A percentile compares a stretch with the other conserved stretches of the same genome.
Conservation (phyloP, 92 coral and sea anemone species). For the Phenganax subtilis region DNA sequence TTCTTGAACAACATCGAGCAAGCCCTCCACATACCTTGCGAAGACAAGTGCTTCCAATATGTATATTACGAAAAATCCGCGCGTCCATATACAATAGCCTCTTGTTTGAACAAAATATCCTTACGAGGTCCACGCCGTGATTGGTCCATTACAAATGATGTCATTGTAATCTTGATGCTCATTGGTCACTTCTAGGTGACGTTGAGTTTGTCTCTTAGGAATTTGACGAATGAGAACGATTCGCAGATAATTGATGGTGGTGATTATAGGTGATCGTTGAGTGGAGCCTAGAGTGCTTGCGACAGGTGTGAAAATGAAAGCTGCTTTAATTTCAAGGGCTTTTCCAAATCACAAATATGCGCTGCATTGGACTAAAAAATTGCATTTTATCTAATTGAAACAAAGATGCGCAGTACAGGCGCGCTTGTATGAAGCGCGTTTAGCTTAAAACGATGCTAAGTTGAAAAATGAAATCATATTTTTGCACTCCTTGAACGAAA, state of each 20-base stretch:
- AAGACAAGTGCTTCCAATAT: neutral
- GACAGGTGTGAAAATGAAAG: conserved; percentile 15
- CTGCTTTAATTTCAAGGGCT: conserved; percentile 2
- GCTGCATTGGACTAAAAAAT: too few relatives aligned
- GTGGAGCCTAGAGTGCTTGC: neutral
- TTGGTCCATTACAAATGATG: neutral
- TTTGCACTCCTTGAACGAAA: too few relatives aligned
- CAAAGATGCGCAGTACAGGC: too few relatives aligned
- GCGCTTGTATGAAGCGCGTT: too few relatives aligned
- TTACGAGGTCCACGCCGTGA: neutral
- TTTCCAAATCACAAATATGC: too few relatives aligned
- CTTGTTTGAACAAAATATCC: conserved; percentile 20
- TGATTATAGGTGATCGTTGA: conserved; percentile 16
- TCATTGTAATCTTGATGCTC: neutral
- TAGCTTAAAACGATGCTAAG: too few relatives aligned
- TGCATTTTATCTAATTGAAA: too few relatives aligned
- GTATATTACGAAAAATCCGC: conserved; percentile 10
- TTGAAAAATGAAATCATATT: too few relatives aligned
- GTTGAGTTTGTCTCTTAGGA: neutral
- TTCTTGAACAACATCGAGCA: neutral
- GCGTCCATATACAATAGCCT: conserved; percentile 18
- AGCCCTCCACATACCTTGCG: neutral
- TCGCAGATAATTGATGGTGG: conserved; percentile 32
- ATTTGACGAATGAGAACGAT: conserved; percentile 36
- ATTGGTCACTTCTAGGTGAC: conserved; percentile 7